Percentiles rank a stretch among this genome's conserved stretches.
Conservation (phyloP, 2,113 vertebrate species). For the Mirounga angustirostris region DNA sequence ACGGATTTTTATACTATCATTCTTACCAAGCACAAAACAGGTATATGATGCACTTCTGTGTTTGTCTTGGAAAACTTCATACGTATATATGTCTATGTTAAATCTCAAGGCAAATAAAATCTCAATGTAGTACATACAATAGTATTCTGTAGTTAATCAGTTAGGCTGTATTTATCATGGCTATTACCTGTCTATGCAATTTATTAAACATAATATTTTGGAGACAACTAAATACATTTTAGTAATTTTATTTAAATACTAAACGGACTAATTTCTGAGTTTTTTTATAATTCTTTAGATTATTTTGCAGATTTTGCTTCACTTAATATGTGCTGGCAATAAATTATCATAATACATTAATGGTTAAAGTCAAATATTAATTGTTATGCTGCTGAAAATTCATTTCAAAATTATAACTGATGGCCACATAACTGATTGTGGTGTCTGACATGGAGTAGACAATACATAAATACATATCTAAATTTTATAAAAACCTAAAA, state of each 20-base stretch:
- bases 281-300: background rate
- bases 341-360: background rate
- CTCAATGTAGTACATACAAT: background rate
- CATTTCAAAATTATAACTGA: constrained; percentile 3
- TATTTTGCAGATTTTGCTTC: background rate
- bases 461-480: background rate
- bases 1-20: background rate
- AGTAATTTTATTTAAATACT: background rate
- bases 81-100: background rate
- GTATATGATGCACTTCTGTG: background rate
- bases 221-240: background rate
- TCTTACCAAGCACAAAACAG: background rate
- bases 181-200: background rate
- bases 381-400: background rate
- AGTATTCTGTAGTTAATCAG: background rate
- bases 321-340: background rate
- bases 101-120: background rate
- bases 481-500: background rate
- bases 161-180: background rate
- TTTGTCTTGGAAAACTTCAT: background rate
- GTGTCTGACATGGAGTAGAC: background rate
- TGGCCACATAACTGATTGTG: background rate
- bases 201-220: background rate
- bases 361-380: background rate
- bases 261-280: background rate